These are phyloP conservation scores for Micronycteris hirsuta DNA, from an alignment of 2,113 vertebrate species.

Conservation along the genomic window DNA sequence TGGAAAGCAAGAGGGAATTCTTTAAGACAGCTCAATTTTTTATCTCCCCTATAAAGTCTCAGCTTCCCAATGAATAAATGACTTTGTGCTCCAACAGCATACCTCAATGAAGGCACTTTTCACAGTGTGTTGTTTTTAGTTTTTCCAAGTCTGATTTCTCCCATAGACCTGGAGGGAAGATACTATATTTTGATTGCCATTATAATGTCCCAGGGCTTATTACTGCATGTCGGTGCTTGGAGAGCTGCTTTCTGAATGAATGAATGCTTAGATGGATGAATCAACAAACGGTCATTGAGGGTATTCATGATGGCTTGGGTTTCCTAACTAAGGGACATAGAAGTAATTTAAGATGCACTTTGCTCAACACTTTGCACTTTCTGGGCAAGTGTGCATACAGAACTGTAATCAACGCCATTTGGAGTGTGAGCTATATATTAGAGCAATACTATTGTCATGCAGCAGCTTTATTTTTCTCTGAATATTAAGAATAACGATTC, in stretches of 20 bases:
- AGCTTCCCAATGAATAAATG: background rate
- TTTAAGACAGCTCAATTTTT: background rate
- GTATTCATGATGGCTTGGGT: background rate
- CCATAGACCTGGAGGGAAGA: background rate
- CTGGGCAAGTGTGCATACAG: background rate
- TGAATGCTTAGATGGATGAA: background rate
- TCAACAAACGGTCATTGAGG: background rate
- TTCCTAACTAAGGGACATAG: background rate
- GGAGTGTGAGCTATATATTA: background rate
- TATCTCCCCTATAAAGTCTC: background rate
- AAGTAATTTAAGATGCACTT: background rate
- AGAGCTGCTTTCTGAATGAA: background rate
- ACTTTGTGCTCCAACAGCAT: background rate
- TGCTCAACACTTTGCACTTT: background rate
- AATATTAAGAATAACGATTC: constrained; percentile 43
- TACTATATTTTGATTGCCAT: background rate
- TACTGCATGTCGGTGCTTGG: background rate
- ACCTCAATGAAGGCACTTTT: background rate
- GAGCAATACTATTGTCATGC: background rate
- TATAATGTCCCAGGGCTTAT: background rate
- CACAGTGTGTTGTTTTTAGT: background rate
- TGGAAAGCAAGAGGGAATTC: background rate
- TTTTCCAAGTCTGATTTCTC: background rate
- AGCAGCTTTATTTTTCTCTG: constrained; percentile 38
- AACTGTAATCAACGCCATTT: background rate